A percentile compares a stretch with the other conserved stretches of the same genome.
phyloP scores from a whole-genome alignment of 53 echinoderm and acorn worm species.

The Holothuria leucospilota region DNA sequence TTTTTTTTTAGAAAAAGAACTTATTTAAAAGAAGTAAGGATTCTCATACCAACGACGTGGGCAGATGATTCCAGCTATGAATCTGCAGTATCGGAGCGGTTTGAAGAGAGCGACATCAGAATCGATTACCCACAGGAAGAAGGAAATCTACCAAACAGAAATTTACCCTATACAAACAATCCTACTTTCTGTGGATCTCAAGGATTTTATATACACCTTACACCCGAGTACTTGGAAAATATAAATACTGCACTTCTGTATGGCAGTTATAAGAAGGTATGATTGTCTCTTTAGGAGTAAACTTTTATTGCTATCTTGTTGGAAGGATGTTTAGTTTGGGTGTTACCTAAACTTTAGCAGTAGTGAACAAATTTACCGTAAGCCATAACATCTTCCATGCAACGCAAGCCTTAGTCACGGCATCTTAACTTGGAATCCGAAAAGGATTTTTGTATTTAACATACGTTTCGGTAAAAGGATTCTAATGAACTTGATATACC shows the following conservation, averaged over 20 bases:
- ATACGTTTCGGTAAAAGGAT: too few species aligned
- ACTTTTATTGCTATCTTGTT: too few species aligned
- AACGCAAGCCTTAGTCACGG: too few species aligned
- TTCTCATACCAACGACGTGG: conserved; percentile 45
- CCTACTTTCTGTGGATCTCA: conserved; percentile 38
- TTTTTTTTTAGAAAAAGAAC: conserved; percentile 12
- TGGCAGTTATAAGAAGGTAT: conserved; percentile 43
- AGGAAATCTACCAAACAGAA: not conserved
- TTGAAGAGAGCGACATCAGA: conserved; percentile 46
- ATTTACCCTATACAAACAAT: conserved; percentile 46
- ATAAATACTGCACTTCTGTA: not conserved
- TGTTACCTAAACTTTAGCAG: too few species aligned
- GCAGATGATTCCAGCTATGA: not conserved
- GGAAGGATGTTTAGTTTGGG: too few species aligned
- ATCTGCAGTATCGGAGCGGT: conserved; percentile 21
- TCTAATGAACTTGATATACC: too few species aligned
- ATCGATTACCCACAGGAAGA: conserved; percentile 30
- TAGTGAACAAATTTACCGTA: too few species aligned
- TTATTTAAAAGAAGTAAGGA: conserved; percentile 35
- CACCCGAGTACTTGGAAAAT: conserved; percentile 30
- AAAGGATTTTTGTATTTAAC: too few species aligned
- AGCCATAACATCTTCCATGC: too few species aligned
- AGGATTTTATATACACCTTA: conserved; percentile 46
- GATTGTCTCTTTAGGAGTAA: not conserved
- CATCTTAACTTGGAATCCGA: too few species aligned